These are phyloP conservation scores for Athalia cordata DNA, from an alignment of 2,888 invertebrate species.

Conservation along the genomic window DNA sequence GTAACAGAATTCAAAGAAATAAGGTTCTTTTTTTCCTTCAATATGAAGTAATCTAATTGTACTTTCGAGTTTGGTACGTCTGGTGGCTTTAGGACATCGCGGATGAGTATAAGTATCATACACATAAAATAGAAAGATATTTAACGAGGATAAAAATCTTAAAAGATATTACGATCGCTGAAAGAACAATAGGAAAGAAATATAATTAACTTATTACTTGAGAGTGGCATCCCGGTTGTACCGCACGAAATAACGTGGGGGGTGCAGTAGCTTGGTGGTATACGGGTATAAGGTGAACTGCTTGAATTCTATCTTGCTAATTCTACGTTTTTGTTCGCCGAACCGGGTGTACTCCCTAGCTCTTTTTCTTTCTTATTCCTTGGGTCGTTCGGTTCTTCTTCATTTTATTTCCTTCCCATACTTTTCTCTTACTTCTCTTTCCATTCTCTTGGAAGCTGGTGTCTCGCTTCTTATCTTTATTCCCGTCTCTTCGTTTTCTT, in stretches of 20 bases:
- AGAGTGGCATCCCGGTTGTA: conserved; percentile 1
- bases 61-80: not conserved
- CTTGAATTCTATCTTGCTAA: conserved; percentile 42
- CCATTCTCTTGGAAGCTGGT: conserved; percentile 13
- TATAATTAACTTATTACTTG: conserved; percentile 37
- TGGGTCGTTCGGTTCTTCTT: not conserved
- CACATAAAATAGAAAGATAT: conserved; percentile 11
- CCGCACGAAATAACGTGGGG: not conserved
- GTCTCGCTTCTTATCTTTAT: conserved; percentile 19
- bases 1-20: too few relatives aligned
- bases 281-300: conserved; percentile 7
- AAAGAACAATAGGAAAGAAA: conserved; percentile 13
- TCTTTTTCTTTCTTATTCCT: conserved; percentile 1
- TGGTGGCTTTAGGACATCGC: not conserved
- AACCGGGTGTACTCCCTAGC: conserved; percentile 6
- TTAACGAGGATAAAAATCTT: conserved; percentile 7
- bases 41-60: too few relatives aligned
- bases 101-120: not conserved
- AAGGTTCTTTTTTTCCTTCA: too few relatives aligned
- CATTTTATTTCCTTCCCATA: not conserved
- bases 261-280: not conserved
- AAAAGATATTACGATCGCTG: conserved; percentile 24
- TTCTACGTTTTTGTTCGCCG: conserved; percentile 27
- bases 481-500: not conserved
- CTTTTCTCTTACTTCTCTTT: conserved; percentile 8